Evolutionary conservation across 2,888 invertebrate species (phyloP).

Genomic region (Ichneumoninae sp.): DNA sequence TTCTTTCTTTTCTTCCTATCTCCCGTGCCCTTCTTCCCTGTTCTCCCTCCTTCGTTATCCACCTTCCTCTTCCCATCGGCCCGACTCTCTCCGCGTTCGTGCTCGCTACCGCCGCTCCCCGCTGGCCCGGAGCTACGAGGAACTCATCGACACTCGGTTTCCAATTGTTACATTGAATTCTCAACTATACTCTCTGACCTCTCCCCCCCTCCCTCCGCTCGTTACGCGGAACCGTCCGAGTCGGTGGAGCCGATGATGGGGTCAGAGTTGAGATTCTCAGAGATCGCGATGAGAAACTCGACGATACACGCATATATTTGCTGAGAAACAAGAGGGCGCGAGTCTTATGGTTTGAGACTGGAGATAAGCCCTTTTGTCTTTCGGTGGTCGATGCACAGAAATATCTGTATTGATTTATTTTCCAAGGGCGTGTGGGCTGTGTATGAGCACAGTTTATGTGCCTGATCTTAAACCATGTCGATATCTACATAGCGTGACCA

Average conservation of each 20-base stretch:
- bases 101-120: slow-evolving; percentile 43
- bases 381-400: too few relatives aligned
- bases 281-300: background rate
- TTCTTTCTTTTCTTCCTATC: slow-evolving; percentile 64
- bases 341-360: too few relatives aligned
- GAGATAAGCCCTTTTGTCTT: too few relatives aligned
- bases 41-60: slow-evolving; percentile 63
- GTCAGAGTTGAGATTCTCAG: background rate
- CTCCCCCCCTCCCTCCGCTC: background rate
- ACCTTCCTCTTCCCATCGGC: slow-evolving; percentile 47
- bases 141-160: slow-evolving; percentile 61
- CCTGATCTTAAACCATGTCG: too few relatives aligned
- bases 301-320: background rate
- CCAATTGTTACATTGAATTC: slow-evolving; percentile 39
- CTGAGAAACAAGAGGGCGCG: too few relatives aligned
- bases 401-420: too few relatives aligned
- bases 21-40: slow-evolving; percentile 55
- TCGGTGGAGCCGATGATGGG: background rate
- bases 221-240: background rate
- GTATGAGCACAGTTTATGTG: background rate
- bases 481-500: too few relatives aligned
- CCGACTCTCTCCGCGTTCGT: slow-evolving; percentile 34
- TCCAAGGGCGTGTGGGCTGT: background rate
- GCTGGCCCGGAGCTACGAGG: slow-evolving; percentile 26
- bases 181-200: background rate